Conservation (phyloP, 2,888 invertebrate genomes). For the Microctonus aethiopoides region DNA sequence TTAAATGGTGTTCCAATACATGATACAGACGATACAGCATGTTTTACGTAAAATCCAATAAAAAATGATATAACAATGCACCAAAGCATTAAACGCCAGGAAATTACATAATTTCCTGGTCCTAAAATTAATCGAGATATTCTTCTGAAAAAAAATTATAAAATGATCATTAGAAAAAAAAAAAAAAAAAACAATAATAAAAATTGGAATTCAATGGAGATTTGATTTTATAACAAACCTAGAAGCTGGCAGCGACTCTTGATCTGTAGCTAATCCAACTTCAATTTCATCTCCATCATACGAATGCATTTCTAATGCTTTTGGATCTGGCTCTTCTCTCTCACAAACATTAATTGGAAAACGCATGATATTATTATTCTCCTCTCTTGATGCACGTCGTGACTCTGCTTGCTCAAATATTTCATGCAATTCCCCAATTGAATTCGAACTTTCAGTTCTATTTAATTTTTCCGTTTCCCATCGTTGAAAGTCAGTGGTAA, state of each 20-base stretch:
- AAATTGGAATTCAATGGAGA: neutral
- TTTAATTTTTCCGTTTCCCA: slow-evolving; percentile 57
- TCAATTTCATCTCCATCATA: neutral
- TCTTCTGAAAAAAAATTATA: slow-evolving; percentile 39
- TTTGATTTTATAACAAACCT: slow-evolving; percentile 1
- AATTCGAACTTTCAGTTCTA: slow-evolving; percentile 59
- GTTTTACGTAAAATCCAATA: slow-evolving; percentile 55
- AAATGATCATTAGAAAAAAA: neutral
- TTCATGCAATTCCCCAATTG: slow-evolving; percentile 56
- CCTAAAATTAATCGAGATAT: slow-evolving; percentile 32
- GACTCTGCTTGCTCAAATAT: slow-evolving; percentile 59
- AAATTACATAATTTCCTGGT: slow-evolving; percentile 34
- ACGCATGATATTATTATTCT: slow-evolving; percentile 56
- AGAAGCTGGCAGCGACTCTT: slow-evolving; percentile 25
- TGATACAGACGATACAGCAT: slow-evolving; percentile 46
- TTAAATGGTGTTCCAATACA: slow-evolving; percentile 45
- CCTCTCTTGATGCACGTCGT: slow-evolving; percentile 56
- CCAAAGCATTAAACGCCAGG: slow-evolving; percentile 51
- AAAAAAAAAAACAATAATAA: neutral
- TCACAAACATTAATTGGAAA: slow-evolving; percentile 44
- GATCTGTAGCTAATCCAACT: neutral
- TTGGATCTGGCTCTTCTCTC: slow-evolving; percentile 41
- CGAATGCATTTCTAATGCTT: neutral
- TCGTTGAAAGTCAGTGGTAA: slow-evolving; percentile 56
- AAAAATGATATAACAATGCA: slow-evolving; percentile 53